phyloP scores from a whole-genome alignment of 2,888 invertebrate species.

The Rugalucina vietnamica region DNA sequence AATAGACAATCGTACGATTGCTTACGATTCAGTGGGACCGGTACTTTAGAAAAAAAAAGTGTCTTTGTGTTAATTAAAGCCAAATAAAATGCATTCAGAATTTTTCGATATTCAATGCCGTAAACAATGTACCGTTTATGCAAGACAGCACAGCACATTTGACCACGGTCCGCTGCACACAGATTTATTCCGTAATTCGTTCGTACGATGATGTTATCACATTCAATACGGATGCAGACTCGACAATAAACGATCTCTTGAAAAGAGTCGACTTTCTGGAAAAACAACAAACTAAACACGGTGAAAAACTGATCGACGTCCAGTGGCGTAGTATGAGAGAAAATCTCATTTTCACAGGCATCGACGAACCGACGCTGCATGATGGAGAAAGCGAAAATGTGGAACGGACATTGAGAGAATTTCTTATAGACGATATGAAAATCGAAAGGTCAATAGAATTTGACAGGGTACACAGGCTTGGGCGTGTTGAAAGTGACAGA shows the following conservation, averaged over 20 bases:
- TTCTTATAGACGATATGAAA: constrained; percentile 6
- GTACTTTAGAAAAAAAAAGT: too few species aligned
- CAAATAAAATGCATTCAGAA: too few species aligned
- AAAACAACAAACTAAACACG: not conserved
- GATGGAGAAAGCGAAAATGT: not conserved
- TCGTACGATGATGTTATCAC: not conserved
- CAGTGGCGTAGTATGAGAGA: constrained; percentile 26
- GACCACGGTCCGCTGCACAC: too few species aligned
- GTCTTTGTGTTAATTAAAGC: too few species aligned
- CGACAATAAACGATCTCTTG: not conserved
- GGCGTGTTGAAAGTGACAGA: not conserved
- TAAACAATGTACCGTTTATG: too few species aligned
- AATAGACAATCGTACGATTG: too few species aligned
- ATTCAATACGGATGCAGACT: not conserved
- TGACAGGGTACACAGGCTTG: constrained; percentile 24
- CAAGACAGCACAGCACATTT: too few species aligned
- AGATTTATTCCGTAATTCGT: too few species aligned
- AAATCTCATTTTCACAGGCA: constrained; percentile 19
- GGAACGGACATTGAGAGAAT: constrained; percentile 5
- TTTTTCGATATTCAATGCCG: too few species aligned
- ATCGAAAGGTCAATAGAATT: not conserved
- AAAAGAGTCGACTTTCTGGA: not conserved
- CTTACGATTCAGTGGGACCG: too few species aligned
- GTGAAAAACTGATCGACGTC: not conserved
- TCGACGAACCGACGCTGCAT: not conserved